Evolutionary conservation across 2,888 invertebrate species (phyloP), one percentile per base, ranked within the genome.

Genomic region (Epinotia bilunana): DNA sequence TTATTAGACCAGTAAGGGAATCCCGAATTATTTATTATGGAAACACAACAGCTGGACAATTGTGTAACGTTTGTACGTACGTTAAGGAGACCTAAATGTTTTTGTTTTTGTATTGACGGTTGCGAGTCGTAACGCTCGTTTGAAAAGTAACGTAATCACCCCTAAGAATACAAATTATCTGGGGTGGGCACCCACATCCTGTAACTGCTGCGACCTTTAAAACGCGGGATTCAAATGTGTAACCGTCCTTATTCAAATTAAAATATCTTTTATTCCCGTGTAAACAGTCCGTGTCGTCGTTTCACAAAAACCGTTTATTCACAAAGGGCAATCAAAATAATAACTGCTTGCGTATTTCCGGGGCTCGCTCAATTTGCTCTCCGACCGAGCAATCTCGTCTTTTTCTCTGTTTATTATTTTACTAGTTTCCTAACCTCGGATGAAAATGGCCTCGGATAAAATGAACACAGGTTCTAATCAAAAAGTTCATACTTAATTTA

Each of bases 321-420:
- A 53, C 53, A 58, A 43, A 43, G 16, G 46, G 23, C 46, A 60
- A 60, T 43, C 60, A 60, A n/a, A 57, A 68, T 2, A 57, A 39
- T 43, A 43, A 55, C 57, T 28, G 43, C 23, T 69, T 60, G 58
- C 58, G 60, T 58, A 69, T 46, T 69, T 28, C 58, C 58, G n/a
- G 46, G n/a, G 57, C 20, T 46, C 28, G 60, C n/a, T 23, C 58
- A 13, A 60, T 60, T 60, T 23, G 68, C 20, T 64, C 65, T 65
- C 28, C n/a, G 46, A 58, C 43, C 43, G 20, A 58, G 23, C 57
- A 65, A 58, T 68, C 68, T 68, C 7, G 39, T 39, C 58, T 18
- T 57, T 23, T 16, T 23, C 16, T n/a, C 2, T 11, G 16, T 46
- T 60, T 69, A n/a, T 62, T 11, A 7, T 4, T 18, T 60, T 60